These are phyloP conservation scores for Ashinkailepas kermadecensis DNA, from an alignment of 2,888 invertebrate species.

Conservation along the genomic window DNA sequence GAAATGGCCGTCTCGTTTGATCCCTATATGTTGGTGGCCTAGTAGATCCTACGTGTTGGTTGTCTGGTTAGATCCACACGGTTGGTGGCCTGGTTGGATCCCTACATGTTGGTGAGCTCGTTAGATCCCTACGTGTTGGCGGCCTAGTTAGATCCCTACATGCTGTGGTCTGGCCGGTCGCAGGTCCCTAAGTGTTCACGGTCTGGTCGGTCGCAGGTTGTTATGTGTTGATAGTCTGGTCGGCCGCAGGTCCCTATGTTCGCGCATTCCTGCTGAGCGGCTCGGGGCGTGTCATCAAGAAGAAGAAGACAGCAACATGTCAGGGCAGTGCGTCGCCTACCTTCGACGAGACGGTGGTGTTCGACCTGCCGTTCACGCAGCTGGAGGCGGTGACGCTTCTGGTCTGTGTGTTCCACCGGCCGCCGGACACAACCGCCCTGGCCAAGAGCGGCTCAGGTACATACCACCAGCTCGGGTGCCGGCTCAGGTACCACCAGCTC, in stretches of 20 bases:
- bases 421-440: neutral
- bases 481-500: neutral
- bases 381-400: conserved; percentile 44
- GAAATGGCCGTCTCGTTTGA: no score
- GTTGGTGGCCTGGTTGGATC: no score
- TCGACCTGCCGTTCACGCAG: conserved; percentile 42
- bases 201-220: no score
- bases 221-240: no score
- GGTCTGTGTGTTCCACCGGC: conserved; percentile 40
- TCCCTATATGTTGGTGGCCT: no score
- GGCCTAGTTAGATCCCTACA: no score
- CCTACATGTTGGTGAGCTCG: no score
- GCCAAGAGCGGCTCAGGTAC: neutral
- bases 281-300: conserved; percentile 43
- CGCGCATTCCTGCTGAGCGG: conserved; percentile 44
- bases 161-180: neutral
- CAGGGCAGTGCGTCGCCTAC: conserved; percentile 40
- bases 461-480: neutral
- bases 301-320: conserved; percentile 42
- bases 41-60: no score
- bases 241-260: conserved; percentile 43
- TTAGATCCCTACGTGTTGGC: no score
- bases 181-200: conserved; percentile 45
- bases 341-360: conserved; percentile 46
- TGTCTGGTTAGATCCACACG: no score